These are phyloP conservation scores for Limnothrissa miodon DNA, from an alignment of 2,113 vertebrate genomes.

Conservation along the genomic window DNA sequence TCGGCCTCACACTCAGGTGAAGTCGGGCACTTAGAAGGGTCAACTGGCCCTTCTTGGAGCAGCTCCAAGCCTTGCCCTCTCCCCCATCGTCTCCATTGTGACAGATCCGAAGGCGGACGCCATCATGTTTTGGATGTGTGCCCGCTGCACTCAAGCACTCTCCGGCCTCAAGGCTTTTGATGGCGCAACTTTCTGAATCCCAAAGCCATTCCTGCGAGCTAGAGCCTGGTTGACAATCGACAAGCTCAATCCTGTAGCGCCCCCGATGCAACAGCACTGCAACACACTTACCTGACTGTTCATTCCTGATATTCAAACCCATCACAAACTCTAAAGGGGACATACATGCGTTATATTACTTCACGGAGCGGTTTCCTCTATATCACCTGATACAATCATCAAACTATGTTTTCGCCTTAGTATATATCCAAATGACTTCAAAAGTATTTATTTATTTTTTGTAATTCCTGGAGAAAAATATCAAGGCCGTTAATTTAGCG, in stretches of 20 bases:
- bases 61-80: conserved; percentile 75
- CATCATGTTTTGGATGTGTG: conserved; percentile 48
- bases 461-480: too few species aligned
- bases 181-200: conserved; percentile 53
- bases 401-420: too few species aligned
- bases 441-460: too few species aligned
- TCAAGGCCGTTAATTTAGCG: too few species aligned
- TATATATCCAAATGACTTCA: too few species aligned
- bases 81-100: conserved; percentile 37
- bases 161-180: conserved; percentile 62
- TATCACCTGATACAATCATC: too few species aligned
- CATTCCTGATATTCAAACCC: conserved; percentile 77
- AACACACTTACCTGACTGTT: conserved; percentile 72
- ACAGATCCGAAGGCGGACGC: conserved; percentile 70
- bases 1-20: conserved; percentile 67
- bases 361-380: neutral
- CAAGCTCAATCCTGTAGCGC: conserved; percentile 59
- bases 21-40: conserved; percentile 66
- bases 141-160: conserved; percentile 70
- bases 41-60: conserved; percentile 81
- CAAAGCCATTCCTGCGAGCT: conserved; percentile 70
- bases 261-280: conserved; percentile 46
- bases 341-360: neutral
- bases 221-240: conserved; percentile 60
- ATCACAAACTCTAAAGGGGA: conserved; percentile 16